Percentiles rank a stretch among this genome's conserved stretches.
Conservation (phyloP, 2,113 vertebrate species). For the Formicarius rufipectus region DNA sequence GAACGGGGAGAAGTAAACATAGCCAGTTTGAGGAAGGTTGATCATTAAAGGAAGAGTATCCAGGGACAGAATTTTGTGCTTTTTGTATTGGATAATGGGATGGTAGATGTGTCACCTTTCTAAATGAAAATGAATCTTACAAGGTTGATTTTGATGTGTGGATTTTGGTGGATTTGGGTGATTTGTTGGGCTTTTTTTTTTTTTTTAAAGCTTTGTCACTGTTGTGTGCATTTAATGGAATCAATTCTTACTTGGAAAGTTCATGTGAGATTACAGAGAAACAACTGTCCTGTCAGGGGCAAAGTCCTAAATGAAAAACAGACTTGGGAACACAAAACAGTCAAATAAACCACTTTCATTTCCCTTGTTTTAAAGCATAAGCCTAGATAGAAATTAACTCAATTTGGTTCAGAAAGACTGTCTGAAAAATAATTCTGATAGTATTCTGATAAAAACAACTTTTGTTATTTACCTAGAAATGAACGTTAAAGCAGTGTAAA, state of each 20-base stretch:
- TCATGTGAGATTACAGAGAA: neutral
- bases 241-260: neutral
- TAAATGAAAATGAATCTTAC: fast-evolving
- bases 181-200: neutral
- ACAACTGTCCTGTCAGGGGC: neutral
- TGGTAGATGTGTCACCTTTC: neutral
- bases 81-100: neutral
- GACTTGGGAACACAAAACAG: neutral
- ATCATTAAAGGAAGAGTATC: neutral
- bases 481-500: neutral
- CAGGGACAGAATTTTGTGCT: neutral
- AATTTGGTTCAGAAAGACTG: neutral
- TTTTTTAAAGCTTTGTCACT: neutral
- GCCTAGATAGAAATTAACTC: neutral
- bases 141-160: neutral
- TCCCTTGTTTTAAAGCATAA: neutral
- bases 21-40: neutral
- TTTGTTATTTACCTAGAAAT: neutral
- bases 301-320: neutral
- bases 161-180: neutral
- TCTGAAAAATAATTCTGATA: neutral
- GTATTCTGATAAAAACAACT: neutral
- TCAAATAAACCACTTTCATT: neutral
- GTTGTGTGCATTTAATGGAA: neutral
- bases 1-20: neutral